phyloP scores from a whole-genome alignment of 2,888 invertebrate genomes.

The Caradrina kadenii region DNA sequence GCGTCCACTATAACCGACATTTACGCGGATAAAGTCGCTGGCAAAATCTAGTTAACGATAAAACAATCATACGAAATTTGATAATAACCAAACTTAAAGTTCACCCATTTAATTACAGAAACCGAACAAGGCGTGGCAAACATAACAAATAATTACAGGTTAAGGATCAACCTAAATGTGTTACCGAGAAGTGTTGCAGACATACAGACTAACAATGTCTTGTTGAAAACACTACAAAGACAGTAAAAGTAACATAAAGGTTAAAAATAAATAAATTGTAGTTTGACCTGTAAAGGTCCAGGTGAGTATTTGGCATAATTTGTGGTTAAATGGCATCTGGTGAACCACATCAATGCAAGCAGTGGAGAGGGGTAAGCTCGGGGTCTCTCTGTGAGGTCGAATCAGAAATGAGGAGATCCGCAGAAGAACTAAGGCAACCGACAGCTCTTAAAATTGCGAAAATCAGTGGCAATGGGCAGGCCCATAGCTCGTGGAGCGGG shows the following conservation, averaged over 20 bases:
- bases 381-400: no score
- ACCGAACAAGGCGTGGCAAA: slow-evolving; percentile 72
- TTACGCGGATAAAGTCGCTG: no score
- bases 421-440: no score
- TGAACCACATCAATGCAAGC: slow-evolving; percentile 36
- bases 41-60: background rate
- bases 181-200: slow-evolving; percentile 41
- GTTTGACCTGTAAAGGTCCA: slow-evolving; percentile 18
- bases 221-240: slow-evolving; percentile 32
- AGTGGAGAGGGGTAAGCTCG: no score
- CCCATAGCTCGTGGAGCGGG: no score
- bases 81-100: slow-evolving; percentile 47
- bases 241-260: background rate
- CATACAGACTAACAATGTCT: slow-evolving; percentile 25
- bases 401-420: no score
- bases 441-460: no score
- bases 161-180: slow-evolving; percentile 54
- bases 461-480: no score
- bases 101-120: slow-evolving; percentile 63
- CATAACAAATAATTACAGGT: slow-evolving; percentile 64
- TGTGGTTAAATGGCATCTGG: slow-evolving; percentile 35
- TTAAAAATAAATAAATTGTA: background rate
- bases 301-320: slow-evolving; percentile 35
- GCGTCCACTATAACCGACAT: no score
- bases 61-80: slow-evolving; percentile 16